Conservation (phyloP, 2,113 vertebrate species). For the Centropristis striata region DNA sequence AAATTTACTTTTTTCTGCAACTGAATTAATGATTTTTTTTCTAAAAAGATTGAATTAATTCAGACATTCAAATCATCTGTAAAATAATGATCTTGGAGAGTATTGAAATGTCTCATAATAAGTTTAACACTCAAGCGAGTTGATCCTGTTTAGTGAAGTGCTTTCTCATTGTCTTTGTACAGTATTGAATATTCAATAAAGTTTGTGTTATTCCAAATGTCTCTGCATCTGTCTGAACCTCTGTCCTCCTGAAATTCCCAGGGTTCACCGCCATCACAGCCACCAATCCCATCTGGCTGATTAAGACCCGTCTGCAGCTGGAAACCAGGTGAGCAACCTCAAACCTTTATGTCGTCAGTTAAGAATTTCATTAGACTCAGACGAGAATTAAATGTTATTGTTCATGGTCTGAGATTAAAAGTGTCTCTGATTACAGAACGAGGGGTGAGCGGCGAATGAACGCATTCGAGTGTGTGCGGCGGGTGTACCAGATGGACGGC, state of each 20-base stretch:
- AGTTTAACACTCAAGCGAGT: conserved; percentile 24
- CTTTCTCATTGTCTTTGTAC: conserved; percentile 63
- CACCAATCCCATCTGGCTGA: conserved; percentile 99
- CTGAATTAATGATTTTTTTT: not conserved
- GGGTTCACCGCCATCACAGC: conserved; percentile 98
- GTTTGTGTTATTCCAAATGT: conserved; percentile 51
- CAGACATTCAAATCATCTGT: not conserved
- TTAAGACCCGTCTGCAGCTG: conserved; percentile 98
- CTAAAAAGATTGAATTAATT: not conserved
- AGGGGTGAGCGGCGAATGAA: conserved; percentile 94
- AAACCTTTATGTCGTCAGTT: not conserved
- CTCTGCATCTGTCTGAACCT: conserved; percentile 71
- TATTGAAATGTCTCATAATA: not conserved
- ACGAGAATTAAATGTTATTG: not conserved
- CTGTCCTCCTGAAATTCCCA: conserved; percentile 86
- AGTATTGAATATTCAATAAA: conserved; percentile 34
- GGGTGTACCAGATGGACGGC: conserved; percentile 95
- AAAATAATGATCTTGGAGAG: not conserved
- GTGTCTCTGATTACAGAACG: conserved; percentile 83
- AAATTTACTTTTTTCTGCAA: conserved; percentile 1
- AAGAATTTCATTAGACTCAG: not conserved
- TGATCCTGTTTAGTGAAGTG: conserved; percentile 73
- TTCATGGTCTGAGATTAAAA: not conserved
- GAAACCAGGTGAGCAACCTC: conserved; percentile 91
- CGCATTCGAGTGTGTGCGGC: conserved; percentile 93